Evolutionary conservation across 2,888 invertebrate genomes (phyloP).

Genomic region (Dryocosmus kuriphilus): DNA sequence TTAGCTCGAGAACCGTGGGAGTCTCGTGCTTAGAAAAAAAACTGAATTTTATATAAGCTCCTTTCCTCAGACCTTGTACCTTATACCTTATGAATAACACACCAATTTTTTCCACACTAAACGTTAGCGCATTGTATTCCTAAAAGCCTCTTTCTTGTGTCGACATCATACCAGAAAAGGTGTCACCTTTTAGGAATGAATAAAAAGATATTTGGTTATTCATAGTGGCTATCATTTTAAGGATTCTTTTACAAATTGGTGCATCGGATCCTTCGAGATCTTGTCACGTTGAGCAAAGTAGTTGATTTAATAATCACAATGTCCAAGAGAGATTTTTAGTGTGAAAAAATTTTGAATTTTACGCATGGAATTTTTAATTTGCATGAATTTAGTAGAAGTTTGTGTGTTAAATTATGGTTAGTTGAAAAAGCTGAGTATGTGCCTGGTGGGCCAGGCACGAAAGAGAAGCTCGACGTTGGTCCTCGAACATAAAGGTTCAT

Average conservation of each 20-base stretch:
- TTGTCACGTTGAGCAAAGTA: background rate
- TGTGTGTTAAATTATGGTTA: slow-evolving; percentile 48
- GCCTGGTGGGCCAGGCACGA: background rate
- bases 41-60: slow-evolving; percentile 21
- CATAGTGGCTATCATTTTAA: slow-evolving; percentile 32
- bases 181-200: background rate
- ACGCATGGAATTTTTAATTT: background rate
- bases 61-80: background rate
- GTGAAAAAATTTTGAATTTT: background rate
- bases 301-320: background rate
- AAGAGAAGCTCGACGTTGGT: slow-evolving; percentile 40
- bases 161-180: slow-evolving; percentile 13
- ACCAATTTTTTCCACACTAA: slow-evolving; percentile 34
- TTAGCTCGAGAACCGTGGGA: slow-evolving; percentile 28
- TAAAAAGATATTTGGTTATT: slow-evolving; percentile 32
- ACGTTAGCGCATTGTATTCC: slow-evolving; percentile 26
- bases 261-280: background rate
- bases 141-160: slow-evolving; percentile 34
- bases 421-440: slow-evolving; percentile 42
- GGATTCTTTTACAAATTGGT: slow-evolving; percentile 1
- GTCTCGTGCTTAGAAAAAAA: background rate
- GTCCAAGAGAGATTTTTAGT: background rate
- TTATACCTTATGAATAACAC: slow-evolving; percentile 35
- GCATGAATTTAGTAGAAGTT: background rate
- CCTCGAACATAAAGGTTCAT: slow-evolving; percentile 45